Evolutionary conservation across 2,888 invertebrate species (phyloP).

Genomic region (Volucella inanis): DNA sequence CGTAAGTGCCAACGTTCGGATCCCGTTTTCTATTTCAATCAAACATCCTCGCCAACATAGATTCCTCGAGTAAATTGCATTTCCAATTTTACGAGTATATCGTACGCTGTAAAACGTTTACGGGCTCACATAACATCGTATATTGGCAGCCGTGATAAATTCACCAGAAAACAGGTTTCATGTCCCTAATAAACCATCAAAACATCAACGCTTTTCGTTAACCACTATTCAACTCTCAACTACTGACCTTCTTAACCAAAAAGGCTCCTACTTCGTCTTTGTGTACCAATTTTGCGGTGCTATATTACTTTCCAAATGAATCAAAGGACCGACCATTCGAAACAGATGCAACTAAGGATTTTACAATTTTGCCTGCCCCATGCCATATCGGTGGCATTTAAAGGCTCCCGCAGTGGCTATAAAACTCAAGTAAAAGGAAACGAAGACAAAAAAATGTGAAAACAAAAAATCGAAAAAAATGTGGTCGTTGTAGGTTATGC

Average conservation of each 20-base stretch:
- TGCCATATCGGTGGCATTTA: constrained; percentile 1
- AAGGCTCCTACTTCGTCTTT: not conserved
- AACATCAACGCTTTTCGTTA: constrained; percentile 26
- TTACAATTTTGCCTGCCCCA: constrained; percentile 50
- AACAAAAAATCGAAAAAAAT: constrained; percentile 13
- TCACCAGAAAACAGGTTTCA: constrained; percentile 10
- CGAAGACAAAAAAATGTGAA: constrained; percentile 28
- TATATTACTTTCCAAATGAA: constrained; percentile 26
- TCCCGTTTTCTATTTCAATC: constrained; percentile 49
- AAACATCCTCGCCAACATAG: constrained; percentile 39
- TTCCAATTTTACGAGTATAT: constrained; percentile 19
- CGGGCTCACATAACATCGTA: constrained; percentile 38
- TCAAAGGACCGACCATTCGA: constrained; percentile 33
- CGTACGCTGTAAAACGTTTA: constrained; percentile 39
- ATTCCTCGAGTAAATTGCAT: constrained; percentile 43
- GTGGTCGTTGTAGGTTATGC: not conserved
- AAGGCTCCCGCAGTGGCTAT: constrained; percentile 10
- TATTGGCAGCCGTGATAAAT: not conserved
- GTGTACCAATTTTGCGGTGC: constrained; percentile 42
- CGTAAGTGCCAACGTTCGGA: not conserved
- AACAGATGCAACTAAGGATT: constrained; percentile 60
- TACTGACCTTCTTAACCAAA: constrained; percentile 13
- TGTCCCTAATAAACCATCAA: constrained; percentile 56
- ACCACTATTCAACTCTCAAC: constrained; percentile 34
- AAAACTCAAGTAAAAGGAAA: constrained; percentile 45